These are phyloP conservation scores for Pyrgus malvae DNA, from an alignment of 2,888 invertebrate genomes.

Conservation along the genomic window DNA sequence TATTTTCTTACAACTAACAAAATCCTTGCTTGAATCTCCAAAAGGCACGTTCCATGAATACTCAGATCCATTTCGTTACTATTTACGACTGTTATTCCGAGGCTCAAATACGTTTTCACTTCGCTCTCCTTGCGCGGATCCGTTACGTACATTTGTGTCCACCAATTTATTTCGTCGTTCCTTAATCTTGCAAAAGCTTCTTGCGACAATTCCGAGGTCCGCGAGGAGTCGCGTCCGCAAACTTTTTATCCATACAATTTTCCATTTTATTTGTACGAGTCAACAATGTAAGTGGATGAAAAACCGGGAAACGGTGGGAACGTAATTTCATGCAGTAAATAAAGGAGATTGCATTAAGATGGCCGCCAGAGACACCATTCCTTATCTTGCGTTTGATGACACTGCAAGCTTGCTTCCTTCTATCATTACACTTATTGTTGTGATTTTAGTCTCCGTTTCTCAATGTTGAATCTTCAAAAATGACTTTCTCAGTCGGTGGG, in stretches of 20 bases:
- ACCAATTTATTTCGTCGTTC: conserved; percentile 10
- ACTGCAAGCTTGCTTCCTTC: background rate
- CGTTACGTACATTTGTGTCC: conserved; percentile 8
- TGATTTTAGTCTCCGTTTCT: background rate
- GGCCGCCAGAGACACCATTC: background rate
- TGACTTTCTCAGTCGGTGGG: no score
- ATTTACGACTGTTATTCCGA: background rate
- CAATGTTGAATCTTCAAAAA: no score
- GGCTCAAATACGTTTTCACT: background rate
- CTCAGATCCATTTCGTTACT: background rate
- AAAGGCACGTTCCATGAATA: no score
- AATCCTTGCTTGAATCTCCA: no score
- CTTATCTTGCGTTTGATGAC: background rate
- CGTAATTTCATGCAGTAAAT: conserved; percentile 27
- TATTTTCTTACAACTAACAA: no score
- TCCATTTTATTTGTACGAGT: conserved; percentile 23
- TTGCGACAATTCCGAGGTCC: background rate
- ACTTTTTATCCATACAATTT: conserved; percentile 23
- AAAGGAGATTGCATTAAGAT: conserved; percentile 28
- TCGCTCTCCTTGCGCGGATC: background rate
- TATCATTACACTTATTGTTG: background rate
- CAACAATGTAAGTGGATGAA: conserved; percentile 31
- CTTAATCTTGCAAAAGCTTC: conserved; percentile 6
- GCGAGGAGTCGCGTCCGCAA: conserved; percentile 6
- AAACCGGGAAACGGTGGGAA: conserved; percentile 11